Evolutionary conservation across 2,888 invertebrate genomes (phyloP).

Genomic region (Leptinotarsa tumamoca): DNA sequence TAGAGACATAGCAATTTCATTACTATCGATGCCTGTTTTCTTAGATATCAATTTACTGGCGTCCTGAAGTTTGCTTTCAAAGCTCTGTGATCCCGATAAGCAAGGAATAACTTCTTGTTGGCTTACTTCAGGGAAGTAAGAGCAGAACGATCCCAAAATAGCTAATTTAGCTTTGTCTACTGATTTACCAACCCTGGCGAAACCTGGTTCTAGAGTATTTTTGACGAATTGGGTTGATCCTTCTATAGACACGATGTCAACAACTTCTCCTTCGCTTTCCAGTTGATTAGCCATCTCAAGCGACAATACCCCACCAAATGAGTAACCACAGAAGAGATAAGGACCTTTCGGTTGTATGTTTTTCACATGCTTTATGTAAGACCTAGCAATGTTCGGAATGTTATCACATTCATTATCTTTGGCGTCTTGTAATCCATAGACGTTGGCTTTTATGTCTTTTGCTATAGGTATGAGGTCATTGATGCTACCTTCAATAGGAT

Average conservation of each 20-base stretch:
- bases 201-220: slow-evolving; percentile 31
- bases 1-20: slow-evolving; percentile 32
- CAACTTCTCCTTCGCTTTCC: slow-evolving; percentile 43
- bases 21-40: slow-evolving; percentile 29
- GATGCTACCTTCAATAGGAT: slow-evolving; percentile 48
- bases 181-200: slow-evolving; percentile 25
- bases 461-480: slow-evolving; percentile 40
- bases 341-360: slow-evolving; percentile 44
- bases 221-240: slow-evolving; percentile 42
- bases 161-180: slow-evolving; percentile 28
- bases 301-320: slow-evolving; percentile 42
- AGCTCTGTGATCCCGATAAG: slow-evolving; percentile 14
- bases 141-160: slow-evolving; percentile 33
- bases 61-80: slow-evolving; percentile 31
- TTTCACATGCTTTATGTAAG: slow-evolving; percentile 36
- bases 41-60: slow-evolving; percentile 41
- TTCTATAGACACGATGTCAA: slow-evolving; percentile 41
- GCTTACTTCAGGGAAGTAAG: slow-evolving; percentile 32
- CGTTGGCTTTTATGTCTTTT: slow-evolving; percentile 39
- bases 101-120: slow-evolving; percentile 30
- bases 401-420: slow-evolving; percentile 31
- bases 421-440: slow-evolving; percentile 46
- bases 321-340: slow-evolving; percentile 48
- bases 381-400: slow-evolving; percentile 35
- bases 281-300: slow-evolving; percentile 46